Evolutionary conservation across 2,888 invertebrate species (phyloP).

Genomic region (Coelogynopora nodosa): DNA sequence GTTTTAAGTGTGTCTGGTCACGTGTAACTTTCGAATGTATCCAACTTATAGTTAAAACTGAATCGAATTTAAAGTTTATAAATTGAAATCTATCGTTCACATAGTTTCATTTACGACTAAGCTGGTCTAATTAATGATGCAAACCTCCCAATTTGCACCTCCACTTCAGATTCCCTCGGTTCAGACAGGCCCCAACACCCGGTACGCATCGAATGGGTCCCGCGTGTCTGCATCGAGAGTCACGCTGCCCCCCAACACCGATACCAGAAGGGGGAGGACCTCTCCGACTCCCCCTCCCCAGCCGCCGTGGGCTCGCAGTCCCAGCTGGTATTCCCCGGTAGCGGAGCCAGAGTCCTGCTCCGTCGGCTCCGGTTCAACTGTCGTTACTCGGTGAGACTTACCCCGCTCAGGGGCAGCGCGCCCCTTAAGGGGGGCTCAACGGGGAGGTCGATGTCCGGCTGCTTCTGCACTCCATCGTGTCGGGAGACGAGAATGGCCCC

Average conservation of each 20-base stretch:
- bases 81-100: no score
- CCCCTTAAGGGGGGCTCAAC: neutral
- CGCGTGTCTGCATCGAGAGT: neutral
- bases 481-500: neutral
- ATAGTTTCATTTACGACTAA: no score
- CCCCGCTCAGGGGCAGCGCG: neutral
- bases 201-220: neutral
- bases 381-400: neutral
- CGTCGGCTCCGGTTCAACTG: neutral
- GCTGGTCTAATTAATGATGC: no score
- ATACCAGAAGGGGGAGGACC: neutral
- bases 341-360: neutral
- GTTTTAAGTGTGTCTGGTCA: no score
- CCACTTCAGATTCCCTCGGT: no score
- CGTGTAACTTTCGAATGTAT: no score
- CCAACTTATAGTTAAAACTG: no score
- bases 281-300: neutral
- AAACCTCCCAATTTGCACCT: no score
- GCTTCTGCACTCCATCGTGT: constrained; percentile 17
- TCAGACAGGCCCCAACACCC: neutral
- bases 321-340: neutral
- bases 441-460: neutral
- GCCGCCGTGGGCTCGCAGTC: neutral
- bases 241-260: neutral
- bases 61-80: no score